A percentile compares a stretch with the other conserved stretches of the same genome.
phyloP scores from a whole-genome alignment of 1,140 invertebrate species.

The Heliothis virescens region DNA sequence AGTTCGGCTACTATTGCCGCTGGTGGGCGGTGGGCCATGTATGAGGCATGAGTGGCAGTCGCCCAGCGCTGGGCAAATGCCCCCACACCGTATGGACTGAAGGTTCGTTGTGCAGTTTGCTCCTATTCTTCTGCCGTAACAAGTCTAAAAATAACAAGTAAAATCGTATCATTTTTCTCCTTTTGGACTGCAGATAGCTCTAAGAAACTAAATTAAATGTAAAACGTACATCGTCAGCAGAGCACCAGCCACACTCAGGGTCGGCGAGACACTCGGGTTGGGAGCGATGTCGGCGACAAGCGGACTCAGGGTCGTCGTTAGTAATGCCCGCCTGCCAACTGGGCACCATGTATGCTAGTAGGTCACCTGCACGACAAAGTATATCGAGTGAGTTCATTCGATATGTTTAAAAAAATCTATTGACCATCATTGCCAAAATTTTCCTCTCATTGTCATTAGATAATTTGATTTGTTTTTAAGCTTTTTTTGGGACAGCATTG shows the following conservation, averaged over 20 bases:
- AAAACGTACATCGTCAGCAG: slow-evolving; percentile 89
- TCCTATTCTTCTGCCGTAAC: slow-evolving; percentile 93
- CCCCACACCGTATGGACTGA: slow-evolving; percentile 94
- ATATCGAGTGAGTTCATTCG: too few species aligned
- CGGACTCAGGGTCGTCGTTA: slow-evolving; percentile 90
- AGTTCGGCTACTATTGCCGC: slow-evolving; percentile 62
- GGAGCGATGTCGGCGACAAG: slow-evolving; percentile 90
- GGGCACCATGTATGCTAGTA: slow-evolving; percentile 92
- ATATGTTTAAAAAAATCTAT: too few species aligned
- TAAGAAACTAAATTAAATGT: too few species aligned
- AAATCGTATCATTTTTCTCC: too few species aligned
- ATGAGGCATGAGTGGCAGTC: slow-evolving; percentile 96
- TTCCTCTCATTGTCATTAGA: neutral
- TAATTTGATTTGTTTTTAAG: neutral
- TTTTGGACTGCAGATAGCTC: too few species aligned
- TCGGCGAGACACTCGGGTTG: slow-evolving; percentile 94
- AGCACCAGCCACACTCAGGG: slow-evolving; percentile 98
- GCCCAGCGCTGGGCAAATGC: slow-evolving; percentile 94
- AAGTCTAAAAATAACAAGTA: slow-evolving; percentile 88
- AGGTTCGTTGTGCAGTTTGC: slow-evolving; percentile 95
- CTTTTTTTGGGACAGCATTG: neutral
- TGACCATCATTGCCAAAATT: too few species aligned
- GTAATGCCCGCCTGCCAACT: slow-evolving; percentile 90
- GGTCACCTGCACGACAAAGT: slow-evolving; percentile 84
- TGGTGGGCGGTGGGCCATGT: slow-evolving; percentile 86